These are phyloP conservation scores for Lithophane socia DNA, from an alignment of 2,888 invertebrate genomes.

Conservation along the genomic window DNA sequence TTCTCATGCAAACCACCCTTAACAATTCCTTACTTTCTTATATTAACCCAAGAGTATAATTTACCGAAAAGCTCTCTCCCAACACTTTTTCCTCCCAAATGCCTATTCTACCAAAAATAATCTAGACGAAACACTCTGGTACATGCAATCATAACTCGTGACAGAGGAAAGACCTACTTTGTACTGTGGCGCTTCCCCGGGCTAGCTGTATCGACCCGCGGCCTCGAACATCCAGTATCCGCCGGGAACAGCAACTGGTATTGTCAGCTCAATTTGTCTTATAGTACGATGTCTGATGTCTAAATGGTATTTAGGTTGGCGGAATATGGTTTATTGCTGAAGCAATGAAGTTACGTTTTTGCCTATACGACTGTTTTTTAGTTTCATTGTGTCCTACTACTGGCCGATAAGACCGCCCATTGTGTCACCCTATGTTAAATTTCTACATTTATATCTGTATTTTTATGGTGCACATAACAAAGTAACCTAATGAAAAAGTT, in stretches of 20 bases:
- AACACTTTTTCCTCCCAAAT: not conserved
- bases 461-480: no score
- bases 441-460: no score
- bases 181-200: conserved; percentile 69
- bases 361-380: no score
- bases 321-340: not conserved
- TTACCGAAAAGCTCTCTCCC: not conserved
- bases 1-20: not conserved
- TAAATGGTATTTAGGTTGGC: conserved; percentile 3
- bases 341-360: not conserved
- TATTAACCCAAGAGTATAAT: no score
- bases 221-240: conserved; percentile 42
- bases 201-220: conserved; percentile 79
- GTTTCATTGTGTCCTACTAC: no score
- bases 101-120: conserved; percentile 22
- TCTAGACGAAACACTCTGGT: conserved; percentile 22
- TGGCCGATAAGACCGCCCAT: no score
- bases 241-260: conserved; percentile 51
- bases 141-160: conserved; percentile 57
- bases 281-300: conserved; percentile 31
- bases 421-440: no score
- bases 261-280: conserved; percentile 61
- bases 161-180: conserved; percentile 62
- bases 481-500: no score
- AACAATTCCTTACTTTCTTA: not conserved